Percentiles rank a stretch among this genome's conserved stretches.
These are phyloP conservation scores for Tanytarsus gracilentus DNA, from an alignment of 2,888 invertebrate species.

Conservation along the genomic window DNA sequence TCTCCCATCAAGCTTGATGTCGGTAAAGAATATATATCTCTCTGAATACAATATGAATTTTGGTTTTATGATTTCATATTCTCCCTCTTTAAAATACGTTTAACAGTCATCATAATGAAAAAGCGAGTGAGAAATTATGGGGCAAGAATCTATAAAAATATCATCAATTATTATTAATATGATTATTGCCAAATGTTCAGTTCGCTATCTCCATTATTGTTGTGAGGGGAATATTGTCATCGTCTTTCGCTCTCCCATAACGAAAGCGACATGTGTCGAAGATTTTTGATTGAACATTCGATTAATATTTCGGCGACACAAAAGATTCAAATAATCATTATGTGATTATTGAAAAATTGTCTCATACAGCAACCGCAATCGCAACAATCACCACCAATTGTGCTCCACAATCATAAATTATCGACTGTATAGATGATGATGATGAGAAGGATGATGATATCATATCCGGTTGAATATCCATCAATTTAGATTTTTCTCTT, in stretches of 20 bases:
- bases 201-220: no score
- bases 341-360: no score
- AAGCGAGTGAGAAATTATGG: background rate
- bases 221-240: background rate
- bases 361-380: background rate
- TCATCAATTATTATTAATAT: slow-evolving; percentile 29
- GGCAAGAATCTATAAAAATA: slow-evolving; percentile 25
- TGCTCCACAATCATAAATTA: slow-evolving; percentile 10
- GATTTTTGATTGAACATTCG: no score
- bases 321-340: no score
- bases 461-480: slow-evolving; percentile 11
- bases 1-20: slow-evolving; percentile 28
- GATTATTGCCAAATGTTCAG: slow-evolving; percentile 23
- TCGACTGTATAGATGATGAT: background rate
- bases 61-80: no score
- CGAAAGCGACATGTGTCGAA: no score
- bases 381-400: background rate
- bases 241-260: no score
- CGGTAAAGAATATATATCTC: no score
- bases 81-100: no score
- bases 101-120: no score
- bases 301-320: no score
- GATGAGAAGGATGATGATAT: background rate
- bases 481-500: slow-evolving; percentile 10
- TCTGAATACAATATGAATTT: no score